Conservation (phyloP, 2,888 invertebrate genomes). For the Eulithis testata region DNA sequence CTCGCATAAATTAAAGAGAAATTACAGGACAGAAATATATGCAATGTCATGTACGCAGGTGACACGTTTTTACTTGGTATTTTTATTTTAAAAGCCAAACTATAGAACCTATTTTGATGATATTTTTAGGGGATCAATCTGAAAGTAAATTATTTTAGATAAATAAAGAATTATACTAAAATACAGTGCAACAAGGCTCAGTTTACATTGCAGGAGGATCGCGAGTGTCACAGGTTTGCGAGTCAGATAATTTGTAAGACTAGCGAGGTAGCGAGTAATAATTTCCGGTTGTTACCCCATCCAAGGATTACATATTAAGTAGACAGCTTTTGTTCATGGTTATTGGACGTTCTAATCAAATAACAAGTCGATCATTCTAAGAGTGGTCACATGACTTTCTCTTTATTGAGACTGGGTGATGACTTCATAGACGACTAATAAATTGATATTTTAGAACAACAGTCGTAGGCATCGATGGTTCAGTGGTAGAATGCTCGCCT, state of each 20-base stretch:
- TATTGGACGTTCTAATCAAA: constrained; percentile 29
- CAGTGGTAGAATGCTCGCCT: constrained; percentile 84
- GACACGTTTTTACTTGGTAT: too few relatives aligned
- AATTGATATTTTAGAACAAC: neutral
- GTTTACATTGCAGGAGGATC: constrained; percentile 29
- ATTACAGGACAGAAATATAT: too few relatives aligned
- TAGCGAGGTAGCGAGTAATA: constrained; percentile 70
- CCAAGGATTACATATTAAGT: constrained; percentile 29
- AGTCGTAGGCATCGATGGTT: constrained; percentile 75
- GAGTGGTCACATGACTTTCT: neutral
- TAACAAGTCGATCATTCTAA: constrained; percentile 6
- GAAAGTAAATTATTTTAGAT: too few relatives aligned
- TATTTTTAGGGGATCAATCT: too few relatives aligned
- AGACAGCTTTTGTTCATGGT: constrained; percentile 27
- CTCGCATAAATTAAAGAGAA: too few relatives aligned
- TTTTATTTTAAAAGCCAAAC: too few relatives aligned
- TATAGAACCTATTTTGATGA: constrained; percentile 3
- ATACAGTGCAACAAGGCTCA: constrained; percentile 1
- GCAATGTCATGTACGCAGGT: too few relatives aligned
- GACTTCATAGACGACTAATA: neutral
- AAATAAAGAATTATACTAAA: neutral
- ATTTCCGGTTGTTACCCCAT: constrained; percentile 54
- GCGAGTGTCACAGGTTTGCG: constrained; percentile 30
- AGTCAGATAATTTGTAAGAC: constrained; percentile 74
- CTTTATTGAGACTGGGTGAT: neutral